These are phyloP conservation scores for Macrobrachium rosenbergii DNA, from an alignment of 1,140 invertebrate species.

Conservation along the genomic window DNA sequence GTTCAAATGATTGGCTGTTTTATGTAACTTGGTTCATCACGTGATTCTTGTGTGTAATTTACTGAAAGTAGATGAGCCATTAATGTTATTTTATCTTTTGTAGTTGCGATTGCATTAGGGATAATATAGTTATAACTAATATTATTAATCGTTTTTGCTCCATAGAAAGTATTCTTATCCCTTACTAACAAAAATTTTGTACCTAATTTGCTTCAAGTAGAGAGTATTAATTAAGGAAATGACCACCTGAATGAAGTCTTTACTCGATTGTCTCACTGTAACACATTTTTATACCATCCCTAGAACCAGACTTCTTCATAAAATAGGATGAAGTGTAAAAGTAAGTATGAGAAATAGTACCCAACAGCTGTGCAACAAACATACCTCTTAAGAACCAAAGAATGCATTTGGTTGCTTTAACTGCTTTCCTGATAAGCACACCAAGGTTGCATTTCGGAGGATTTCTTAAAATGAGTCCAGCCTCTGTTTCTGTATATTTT, in stretches of 20 bases:
- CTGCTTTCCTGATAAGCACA: too few species aligned
- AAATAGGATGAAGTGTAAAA: slow-evolving; percentile 5
- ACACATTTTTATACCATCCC: slow-evolving; percentile 13
- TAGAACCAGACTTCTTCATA: slow-evolving; percentile 26
- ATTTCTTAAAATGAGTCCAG: too few species aligned
- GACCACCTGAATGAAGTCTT: not conserved
- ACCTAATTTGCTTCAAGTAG: not conserved
- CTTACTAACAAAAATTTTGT: slow-evolving; percentile 4
- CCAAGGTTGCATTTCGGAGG: too few species aligned
- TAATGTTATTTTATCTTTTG: not conserved
- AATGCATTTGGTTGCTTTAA: too few species aligned
- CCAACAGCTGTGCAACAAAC: not conserved
- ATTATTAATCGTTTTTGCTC: too few species aligned
- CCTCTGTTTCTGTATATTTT: too few species aligned
- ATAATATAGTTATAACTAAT: not conserved
- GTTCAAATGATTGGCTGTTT: slow-evolving; percentile 28
- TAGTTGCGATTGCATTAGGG: too few species aligned
- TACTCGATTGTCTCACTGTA: not conserved
- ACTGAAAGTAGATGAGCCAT: slow-evolving; percentile 21
- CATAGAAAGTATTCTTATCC: not conserved
- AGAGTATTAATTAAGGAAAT: not conserved
- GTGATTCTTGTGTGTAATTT: not conserved
- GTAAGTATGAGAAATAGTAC: slow-evolving; percentile 10
- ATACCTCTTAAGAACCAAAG: not conserved
- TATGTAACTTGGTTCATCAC: slow-evolving; percentile 40